Conservation (phyloP, 2,113 vertebrate genomes). For the Indri indri region DNA sequence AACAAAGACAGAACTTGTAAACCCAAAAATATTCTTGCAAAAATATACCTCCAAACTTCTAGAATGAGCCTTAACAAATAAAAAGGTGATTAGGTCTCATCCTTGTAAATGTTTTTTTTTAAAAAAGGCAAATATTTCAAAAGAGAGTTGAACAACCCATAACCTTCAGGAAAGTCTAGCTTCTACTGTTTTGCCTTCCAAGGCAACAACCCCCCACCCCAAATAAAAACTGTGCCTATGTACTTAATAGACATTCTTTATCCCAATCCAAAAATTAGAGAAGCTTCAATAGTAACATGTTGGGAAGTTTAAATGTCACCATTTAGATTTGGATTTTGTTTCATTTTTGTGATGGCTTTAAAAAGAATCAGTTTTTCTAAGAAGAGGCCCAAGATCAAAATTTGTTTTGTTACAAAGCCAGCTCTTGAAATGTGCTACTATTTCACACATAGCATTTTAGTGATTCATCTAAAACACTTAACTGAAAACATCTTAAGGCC, state of each 20-base stretch:
- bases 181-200: neutral
- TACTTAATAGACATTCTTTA: neutral
- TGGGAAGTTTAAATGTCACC: neutral
- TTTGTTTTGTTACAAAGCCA: constrained; percentile 66
- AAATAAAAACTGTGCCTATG: neutral
- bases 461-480: constrained; percentile 74
- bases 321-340: constrained; percentile 47
- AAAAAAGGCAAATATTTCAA: neutral
- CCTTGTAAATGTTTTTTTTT: neutral
- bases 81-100: neutral
- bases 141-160: neutral
- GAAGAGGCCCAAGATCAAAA: constrained; percentile 48
- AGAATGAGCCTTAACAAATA: neutral
- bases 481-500: constrained; percentile 69
- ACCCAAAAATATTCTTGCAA: neutral
- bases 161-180: constrained; percentile 1
- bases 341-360: constrained; percentile 14
- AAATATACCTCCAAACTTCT: neutral
- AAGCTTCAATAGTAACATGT: neutral
- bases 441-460: constrained; percentile 73
- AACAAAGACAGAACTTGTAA: neutral
- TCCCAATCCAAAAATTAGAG: constrained; percentile 17
- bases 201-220: neutral
- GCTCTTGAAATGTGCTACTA: constrained; percentile 69
- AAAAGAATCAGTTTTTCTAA: constrained; percentile 62